Conservation (phyloP, 1,140 invertebrate genomes). For the Dinoponera quadriceps region DNA sequence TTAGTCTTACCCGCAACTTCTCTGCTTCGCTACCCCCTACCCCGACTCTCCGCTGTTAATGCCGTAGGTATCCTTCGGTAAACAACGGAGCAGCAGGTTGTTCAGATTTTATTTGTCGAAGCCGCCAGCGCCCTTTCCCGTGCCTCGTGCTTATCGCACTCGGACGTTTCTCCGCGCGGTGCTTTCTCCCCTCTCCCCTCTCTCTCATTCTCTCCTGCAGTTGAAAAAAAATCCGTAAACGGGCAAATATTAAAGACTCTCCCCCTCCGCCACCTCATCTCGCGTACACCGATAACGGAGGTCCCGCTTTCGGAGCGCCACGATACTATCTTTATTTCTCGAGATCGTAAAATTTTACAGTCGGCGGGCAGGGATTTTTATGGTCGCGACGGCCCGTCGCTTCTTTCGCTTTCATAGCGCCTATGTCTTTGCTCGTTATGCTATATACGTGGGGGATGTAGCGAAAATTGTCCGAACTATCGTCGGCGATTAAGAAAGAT, state of each 20-base stretch:
- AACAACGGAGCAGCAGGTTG: constrained; percentile 83
- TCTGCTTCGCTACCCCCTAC: constrained; percentile 39
- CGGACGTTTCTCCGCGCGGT: constrained; percentile 70
- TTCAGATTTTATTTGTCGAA: constrained; percentile 85
- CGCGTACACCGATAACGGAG: constrained; percentile 78
- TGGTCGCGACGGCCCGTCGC: constrained; percentile 67
- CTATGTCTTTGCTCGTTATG: not conserved
- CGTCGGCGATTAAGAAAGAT: not conserved
- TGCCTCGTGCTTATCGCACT: constrained; percentile 79
- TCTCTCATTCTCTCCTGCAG: constrained; percentile 1
- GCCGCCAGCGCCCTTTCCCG: constrained; percentile 65
- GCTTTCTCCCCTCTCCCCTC: constrained; percentile 47
- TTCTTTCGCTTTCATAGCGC: constrained; percentile 39
- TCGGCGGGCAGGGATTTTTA: constrained; percentile 77
- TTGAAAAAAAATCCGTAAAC: constrained; percentile 78
- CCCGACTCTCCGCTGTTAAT: constrained; percentile 63
- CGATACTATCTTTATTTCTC: constrained; percentile 82
- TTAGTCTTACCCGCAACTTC: constrained; percentile 57
- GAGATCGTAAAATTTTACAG: constrained; percentile 83
- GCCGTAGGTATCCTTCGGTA: constrained; percentile 81
- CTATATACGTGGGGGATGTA: not conserved
- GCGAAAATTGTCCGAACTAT: not conserved
- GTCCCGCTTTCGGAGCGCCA: constrained; percentile 71
- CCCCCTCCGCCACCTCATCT: constrained; percentile 26
- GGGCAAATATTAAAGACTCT: constrained; percentile 82